Evolutionary conservation across 2,797 vertebrate genomes (phyloP).

Genomic region (Lepidocolaptes lacrymiger): DNA sequence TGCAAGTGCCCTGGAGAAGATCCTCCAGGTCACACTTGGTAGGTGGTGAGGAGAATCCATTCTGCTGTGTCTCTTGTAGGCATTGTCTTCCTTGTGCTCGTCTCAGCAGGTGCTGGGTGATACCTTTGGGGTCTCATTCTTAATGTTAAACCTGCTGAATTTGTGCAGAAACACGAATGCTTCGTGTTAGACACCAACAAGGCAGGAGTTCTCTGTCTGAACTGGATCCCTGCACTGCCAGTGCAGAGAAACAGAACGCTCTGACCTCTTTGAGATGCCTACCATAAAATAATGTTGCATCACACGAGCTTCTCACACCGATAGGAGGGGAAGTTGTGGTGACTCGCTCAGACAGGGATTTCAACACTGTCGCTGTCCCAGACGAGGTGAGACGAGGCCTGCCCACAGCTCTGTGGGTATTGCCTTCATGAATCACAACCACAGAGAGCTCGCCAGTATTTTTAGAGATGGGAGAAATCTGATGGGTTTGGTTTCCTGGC

Average conservation of each 20-base stretch:
- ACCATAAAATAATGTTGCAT: not conserved
- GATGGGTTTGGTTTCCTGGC: constrained; percentile 28
- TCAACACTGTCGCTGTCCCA: constrained; percentile 41
- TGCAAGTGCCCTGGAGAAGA: constrained; percentile 12
- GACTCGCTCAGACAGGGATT: constrained; percentile 48
- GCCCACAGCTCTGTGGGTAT: constrained; percentile 43
- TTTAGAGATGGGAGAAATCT: constrained; percentile 41
- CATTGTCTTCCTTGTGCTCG: not conserved
- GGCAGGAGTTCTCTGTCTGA: constrained; percentile 8
- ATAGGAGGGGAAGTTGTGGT: constrained; percentile 26
- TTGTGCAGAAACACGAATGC: not conserved
- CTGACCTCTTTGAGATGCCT: constrained; percentile 34
- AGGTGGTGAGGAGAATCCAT: constrained; percentile 1
- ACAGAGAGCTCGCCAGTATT: constrained; percentile 32
- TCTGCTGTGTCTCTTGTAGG: not conserved
- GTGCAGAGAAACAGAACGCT: not conserved
- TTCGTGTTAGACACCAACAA: not conserved
- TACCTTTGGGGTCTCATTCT: not conserved
- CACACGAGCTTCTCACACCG: not conserved
- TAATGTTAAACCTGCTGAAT: not conserved
- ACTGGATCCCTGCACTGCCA: not conserved
- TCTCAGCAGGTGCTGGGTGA: not conserved
- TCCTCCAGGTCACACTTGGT: not conserved
- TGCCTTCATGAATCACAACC: constrained; percentile 59
- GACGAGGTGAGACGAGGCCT: constrained; percentile 59